A percentile compares a stretch with the other conserved stretches of the same genome.
Evolutionary conservation across 2,888 invertebrate genomes (phyloP).

Genomic region (Chymomyza procnemis): DNA sequence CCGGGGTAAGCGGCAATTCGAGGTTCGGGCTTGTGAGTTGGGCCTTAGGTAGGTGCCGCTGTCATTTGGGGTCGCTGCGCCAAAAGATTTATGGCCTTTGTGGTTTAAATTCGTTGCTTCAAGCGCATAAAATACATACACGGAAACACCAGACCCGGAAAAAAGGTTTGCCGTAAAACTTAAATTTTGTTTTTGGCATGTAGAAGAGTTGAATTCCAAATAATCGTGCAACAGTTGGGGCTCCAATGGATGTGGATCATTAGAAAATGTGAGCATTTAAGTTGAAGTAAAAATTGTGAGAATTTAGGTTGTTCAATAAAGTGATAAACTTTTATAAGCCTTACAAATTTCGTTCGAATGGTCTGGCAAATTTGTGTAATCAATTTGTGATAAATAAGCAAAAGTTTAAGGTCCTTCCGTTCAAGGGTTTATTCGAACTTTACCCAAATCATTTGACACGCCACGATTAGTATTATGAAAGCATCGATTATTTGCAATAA

Average conservation of each 20-base stretch:
- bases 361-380: neutral
- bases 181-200: neutral
- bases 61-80: neutral
- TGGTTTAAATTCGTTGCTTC: slow-evolving; percentile 57
- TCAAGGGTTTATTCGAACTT: neutral
- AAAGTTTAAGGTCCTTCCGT: neutral
- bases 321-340: neutral
- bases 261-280: neutral
- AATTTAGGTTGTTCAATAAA: neutral
- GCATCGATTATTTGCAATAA: neutral
- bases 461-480: neutral
- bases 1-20: slow-evolving; percentile 36
- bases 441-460: neutral
- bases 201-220: neutral
- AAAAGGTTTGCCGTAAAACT: slow-evolving; percentile 35
- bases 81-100: slow-evolving; percentile 53
- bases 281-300: neutral
- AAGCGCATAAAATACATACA: slow-evolving; percentile 13
- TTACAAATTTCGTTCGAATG: neutral
- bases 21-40: neutral
- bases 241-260: neutral
- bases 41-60: neutral
- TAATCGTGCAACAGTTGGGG: neutral
- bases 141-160: neutral
- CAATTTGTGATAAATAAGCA: neutral